phyloP scores from a whole-genome alignment of 2,888 invertebrate genomes.

The Salticus scenicus region DNA sequence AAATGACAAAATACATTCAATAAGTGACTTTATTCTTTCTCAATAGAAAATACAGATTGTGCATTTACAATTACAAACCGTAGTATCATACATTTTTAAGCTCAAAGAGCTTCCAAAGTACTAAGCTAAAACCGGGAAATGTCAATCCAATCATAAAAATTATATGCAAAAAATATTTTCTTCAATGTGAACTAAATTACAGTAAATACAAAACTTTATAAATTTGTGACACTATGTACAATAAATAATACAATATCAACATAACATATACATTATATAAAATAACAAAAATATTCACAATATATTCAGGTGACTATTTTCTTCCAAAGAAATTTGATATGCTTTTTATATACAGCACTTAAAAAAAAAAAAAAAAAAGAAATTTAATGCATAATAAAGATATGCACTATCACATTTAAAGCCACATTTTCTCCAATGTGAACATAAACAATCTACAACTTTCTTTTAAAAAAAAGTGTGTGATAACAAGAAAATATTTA shows the following conservation, averaged over 20 bases:
- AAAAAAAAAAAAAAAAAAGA: neutral
- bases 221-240: conserved; percentile 8
- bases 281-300: conserved; percentile 20
- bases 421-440: neutral
- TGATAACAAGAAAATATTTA: no score
- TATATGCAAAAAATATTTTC: conserved; percentile 1
- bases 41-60: conserved; percentile 61
- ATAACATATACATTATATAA: conserved; percentile 3
- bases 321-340: conserved; percentile 9
- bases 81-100: conserved; percentile 9
- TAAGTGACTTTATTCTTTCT: conserved; percentile 41
- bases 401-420: neutral
- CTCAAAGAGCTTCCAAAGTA: neutral
- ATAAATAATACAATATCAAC: conserved; percentile 8
- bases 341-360: conserved; percentile 26
- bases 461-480: neutral
- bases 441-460: conserved; percentile 7
- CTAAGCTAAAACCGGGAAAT: conserved; percentile 21
- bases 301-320: neutral
- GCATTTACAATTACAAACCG: conserved; percentile 44
- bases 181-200: conserved; percentile 1
- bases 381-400: neutral
- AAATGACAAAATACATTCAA: conserved; percentile 23
- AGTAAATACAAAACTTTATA: neutral
- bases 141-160: conserved; percentile 19